Evolutionary conservation across 2,888 invertebrate genomes (phyloP), one percentile per base, ranked within the genome.

Genomic region (Bembecia ichneumoniformis): DNA sequence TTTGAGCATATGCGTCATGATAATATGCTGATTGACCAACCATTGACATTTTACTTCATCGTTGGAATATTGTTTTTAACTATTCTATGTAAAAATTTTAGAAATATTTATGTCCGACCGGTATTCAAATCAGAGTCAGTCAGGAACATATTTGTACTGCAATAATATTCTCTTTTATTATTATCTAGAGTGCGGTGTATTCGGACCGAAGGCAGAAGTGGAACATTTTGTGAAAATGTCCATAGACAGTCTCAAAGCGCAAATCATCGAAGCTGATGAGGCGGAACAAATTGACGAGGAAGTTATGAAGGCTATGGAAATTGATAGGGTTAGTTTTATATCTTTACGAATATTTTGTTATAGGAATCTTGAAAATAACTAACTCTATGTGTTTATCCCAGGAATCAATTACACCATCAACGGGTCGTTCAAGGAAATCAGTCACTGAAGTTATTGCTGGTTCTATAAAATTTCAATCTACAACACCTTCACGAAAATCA

Each of bases 141-240:
- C n/a, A n/a, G n/a, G n/a, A n/a, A n/a, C 28, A 7, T 28, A 9
- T 28, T 28, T 28, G 5, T 28, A 28, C 28, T 28, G 5, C 5
- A 28, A 28, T 28, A 28, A 28, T 28, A 28, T 28, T 28, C 28
- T 28, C 40, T 13, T 40, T 13, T 40, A 40, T 40, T 40, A n/a
- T 40, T 14, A n/a, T 40, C 1, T 51, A 82, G 83, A 80, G 44
- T 80, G 82, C 43, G 83, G 83, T 1, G 61, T 84, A 1, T 49
- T 56, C 5, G 58, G 65, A 1, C 61, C 74, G 0, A 50, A 56
- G 0, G 68, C 70, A 3, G 76, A 81, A n/a, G 36, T 84, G 47
- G 53, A 64, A 34, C 59, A 62, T 10, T 58, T 81, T 7, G 68
- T 80, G 0, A 48, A 52, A 2, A 47, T 72, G 13, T 71, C 79